Evolutionary conservation across 2,113 vertebrate genomes (phyloP).

Genomic region (Hoplias malabaricus): DNA sequence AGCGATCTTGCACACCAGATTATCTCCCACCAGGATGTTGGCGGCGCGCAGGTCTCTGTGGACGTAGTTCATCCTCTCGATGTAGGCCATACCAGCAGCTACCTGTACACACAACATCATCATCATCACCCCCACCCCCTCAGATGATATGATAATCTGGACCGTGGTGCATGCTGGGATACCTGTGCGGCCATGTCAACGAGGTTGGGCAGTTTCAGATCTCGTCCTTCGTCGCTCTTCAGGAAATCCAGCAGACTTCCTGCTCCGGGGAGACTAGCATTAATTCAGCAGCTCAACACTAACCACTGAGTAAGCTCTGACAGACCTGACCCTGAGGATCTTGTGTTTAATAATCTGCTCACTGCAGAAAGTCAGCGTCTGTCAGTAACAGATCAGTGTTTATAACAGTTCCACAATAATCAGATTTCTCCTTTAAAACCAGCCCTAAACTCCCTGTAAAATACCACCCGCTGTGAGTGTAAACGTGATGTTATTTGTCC

Average conservation of each 20-base stretch:
- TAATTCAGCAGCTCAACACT: no score
- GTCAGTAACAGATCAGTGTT: no score
- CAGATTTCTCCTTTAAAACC: no score
- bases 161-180: slow-evolving; percentile 6
- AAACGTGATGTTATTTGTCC: no score
- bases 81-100: slow-evolving; percentile 95
- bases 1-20: slow-evolving; percentile 94
- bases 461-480: no score
- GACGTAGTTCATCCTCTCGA: slow-evolving; percentile 98
- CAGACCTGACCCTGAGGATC: no score
- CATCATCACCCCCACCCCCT: neutral
- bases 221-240: slow-evolving; percentile 88
- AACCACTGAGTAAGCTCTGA: no score
- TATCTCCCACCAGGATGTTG: slow-evolving; percentile 95
- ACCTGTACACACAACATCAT: slow-evolving; percentile 73
- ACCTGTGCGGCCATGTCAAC: slow-evolving; percentile 99
- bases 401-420: no score
- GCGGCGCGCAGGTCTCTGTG: slow-evolving; percentile 94
- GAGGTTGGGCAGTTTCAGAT: slow-evolving; percentile 89
- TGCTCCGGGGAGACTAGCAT: no score
- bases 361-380: no score
- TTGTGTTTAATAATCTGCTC: no score
- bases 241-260: slow-evolving; percentile 95
- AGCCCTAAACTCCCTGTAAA: no score
- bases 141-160: neutral